Base-by-base conservation (phyloP, 2,797 vertebrate species). In the Gobionotothen gibberifrons region DNA sequence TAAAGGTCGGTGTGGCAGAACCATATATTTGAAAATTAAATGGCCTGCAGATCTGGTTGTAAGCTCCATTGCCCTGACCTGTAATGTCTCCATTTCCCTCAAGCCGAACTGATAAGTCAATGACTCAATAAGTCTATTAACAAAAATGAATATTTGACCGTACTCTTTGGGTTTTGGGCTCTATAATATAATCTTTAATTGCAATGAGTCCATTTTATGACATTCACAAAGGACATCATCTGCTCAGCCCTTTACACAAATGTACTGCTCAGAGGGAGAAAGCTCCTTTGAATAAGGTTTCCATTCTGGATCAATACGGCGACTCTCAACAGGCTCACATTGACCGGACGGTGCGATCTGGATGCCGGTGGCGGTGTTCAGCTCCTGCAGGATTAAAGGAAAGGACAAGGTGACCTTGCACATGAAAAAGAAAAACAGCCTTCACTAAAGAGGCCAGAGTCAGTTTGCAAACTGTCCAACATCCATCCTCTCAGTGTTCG, bases 371-470 rank as follows among this genome's bases (percentile, higher is more conserved):
- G 73, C 48, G 43, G n/a, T 71, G 48, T 85, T 70, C 78, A 69
- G 59, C 74, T 82, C 67, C 67, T 73, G 63, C 58, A 69, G 72
- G 76, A 81, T 74, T 81, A 74, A 72, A 75, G 56, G 21, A 67
- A 17, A 0, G 17, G 75, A 51, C 72, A 61, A 82, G 86, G 88
- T 89, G 72, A 88, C 63, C 72, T 75, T 60, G 59, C 66, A 56
- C 79, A 80, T 90, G 47, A 82, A 74, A 54, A 47, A 73, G 42
- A 79, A 42, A 71, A 80, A 81, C 60, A 72, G 6, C 62, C 51
- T 47, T 29, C 53, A 26, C 8, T 74, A 58, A 72, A 69, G 69
- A 72, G 59, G 64, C 42, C 69, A 53, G 49, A 72, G 51, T 47
- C 36, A 4, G 17, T 21, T 69, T 61, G 51, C 58, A 42, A 58